These are phyloP conservation scores for Sternarchorhynchus goeldii DNA, from an alignment of 2,797 vertebrate species.

Conservation along the genomic window DNA sequence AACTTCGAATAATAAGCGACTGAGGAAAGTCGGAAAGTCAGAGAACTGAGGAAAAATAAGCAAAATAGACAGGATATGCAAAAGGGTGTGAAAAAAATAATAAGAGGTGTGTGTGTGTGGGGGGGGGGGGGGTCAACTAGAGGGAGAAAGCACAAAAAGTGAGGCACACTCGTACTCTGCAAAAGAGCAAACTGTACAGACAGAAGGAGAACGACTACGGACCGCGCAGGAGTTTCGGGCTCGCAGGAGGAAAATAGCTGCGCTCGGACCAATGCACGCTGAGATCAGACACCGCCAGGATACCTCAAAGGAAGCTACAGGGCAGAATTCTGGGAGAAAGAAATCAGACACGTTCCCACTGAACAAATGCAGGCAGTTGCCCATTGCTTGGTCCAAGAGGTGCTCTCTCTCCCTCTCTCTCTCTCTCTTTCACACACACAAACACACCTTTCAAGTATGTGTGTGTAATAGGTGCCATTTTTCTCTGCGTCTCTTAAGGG, in stretches of 20 bases:
- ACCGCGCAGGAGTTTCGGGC: conserved; percentile 16
- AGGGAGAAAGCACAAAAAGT: background rate
- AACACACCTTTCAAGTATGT: background rate
- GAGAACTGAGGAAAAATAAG: too few species aligned
- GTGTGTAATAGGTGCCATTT: background rate
- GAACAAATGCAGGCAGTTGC: conserved; percentile 14
- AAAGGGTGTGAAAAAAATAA: too few species aligned
- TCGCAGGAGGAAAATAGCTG: conserved; percentile 9
- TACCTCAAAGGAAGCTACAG: conserved; percentile 24
- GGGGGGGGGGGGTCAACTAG: too few species aligned
- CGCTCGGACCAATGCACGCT: background rate
- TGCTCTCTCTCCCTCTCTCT: background rate
- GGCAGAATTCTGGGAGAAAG: conserved; percentile 23
- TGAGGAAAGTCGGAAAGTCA: too few species aligned
- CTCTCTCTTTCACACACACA: background rate
- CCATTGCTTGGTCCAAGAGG: background rate
- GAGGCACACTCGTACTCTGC: background rate
- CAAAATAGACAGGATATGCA: too few species aligned
- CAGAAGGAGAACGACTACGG: background rate
- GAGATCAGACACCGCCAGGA: conserved; percentile 24
- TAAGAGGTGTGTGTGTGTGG: too few species aligned
- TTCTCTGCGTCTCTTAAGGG: background rate
- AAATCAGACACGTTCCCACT: conserved; percentile 37
- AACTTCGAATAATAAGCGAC: too few species aligned
- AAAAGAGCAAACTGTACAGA: background rate